phyloP scores from a whole-genome alignment of 1,140 invertebrate genomes.

The Spodoptera frugiperda region DNA sequence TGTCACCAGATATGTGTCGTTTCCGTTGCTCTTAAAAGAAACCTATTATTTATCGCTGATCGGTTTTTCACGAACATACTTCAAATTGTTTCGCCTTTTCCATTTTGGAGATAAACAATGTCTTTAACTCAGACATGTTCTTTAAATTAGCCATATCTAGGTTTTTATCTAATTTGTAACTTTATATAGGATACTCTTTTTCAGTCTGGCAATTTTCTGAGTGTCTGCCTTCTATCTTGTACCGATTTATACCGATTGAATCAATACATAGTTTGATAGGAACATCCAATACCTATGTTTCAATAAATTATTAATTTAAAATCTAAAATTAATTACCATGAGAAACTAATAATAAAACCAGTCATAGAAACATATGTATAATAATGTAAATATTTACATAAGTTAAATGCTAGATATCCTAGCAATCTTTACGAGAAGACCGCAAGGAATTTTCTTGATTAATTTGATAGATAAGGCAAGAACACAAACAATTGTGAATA shows the following conservation, averaged over 20 bases:
- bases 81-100: no score
- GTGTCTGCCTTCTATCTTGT: no score
- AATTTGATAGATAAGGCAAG: slow-evolving; percentile 18
- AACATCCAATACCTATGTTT: no score
- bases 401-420: neutral
- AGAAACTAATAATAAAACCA: slow-evolving; percentile 5
- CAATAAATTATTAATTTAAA: no score
- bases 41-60: neutral
- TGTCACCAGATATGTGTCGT: neutral
- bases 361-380: neutral
- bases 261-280: no score
- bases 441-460: slow-evolving; percentile 31
- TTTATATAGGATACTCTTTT: no score
- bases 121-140: no score
- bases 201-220: no score
- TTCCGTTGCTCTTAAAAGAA: slow-evolving; percentile 7
- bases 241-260: no score
- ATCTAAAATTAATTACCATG: neutral
- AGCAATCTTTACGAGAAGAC: slow-evolving; percentile 18
- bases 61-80: neutral
- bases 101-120: no score
- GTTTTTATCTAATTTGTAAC: no score
- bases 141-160: no score
- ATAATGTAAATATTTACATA: slow-evolving; percentile 22
- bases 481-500: slow-evolving; percentile 7